Percentiles rank a stretch among this genome's conserved stretches.
phyloP scores from a whole-genome alignment of 2,113 vertebrate species.

The Diphyllodes magnificus region DNA sequence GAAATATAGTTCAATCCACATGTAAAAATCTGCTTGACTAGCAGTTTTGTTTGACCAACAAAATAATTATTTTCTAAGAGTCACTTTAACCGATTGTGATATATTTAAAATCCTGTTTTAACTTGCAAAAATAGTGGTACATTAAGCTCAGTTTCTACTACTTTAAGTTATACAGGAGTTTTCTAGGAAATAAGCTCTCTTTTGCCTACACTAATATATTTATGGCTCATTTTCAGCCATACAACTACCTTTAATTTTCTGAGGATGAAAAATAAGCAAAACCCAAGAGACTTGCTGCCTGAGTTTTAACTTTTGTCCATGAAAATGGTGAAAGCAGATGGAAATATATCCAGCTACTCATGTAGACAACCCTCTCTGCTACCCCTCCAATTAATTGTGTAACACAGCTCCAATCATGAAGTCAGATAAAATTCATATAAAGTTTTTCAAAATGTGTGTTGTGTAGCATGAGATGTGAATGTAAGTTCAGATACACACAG shows the following conservation, averaged over 20 bases:
- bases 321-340: not conserved
- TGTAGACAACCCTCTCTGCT: not conserved
- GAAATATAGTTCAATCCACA: not conserved
- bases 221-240: not conserved
- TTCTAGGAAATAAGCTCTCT: not conserved
- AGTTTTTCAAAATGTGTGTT: not conserved
- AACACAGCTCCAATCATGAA: not conserved
- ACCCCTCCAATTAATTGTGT: not conserved
- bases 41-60: slow-evolving; percentile 1
- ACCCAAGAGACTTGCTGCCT: not conserved
- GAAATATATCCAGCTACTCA: not conserved
- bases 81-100: not conserved
- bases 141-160: not conserved
- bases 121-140: not conserved
- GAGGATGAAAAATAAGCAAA: not conserved
- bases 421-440: not conserved
- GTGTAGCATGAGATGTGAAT: not conserved
- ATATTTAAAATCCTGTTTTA: not conserved
- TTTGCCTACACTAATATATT: not conserved
- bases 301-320: not conserved
- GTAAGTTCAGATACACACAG: not conserved
- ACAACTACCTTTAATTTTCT: not conserved
- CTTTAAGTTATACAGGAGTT: not conserved
- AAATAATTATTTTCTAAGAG: slow-evolving; percentile 22
- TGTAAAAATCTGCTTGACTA: not conserved